Evolutionary conservation across 2,113 vertebrate species (phyloP), one percentile per base, ranked within the genome.

Genomic region (Acanthisitta chloris): DNA sequence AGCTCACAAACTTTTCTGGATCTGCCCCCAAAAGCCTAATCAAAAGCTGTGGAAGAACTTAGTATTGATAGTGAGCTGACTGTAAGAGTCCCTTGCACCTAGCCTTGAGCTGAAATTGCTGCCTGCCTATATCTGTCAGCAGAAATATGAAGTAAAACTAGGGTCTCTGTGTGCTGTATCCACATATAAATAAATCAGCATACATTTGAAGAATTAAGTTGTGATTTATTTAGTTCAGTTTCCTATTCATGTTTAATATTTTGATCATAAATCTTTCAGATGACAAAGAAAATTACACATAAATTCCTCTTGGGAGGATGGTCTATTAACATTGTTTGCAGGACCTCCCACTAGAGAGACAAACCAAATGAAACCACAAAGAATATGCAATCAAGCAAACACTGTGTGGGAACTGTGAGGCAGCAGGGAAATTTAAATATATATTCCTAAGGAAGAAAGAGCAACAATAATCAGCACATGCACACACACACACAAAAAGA

Each of bases 261-360:
- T 96, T 93, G 51, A 70, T 67, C 55, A 90, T 94, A 93, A 92
- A 92, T 92, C 72, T 95, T 96, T 86, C 82, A 84, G 72, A 45
- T 90, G 58, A 57, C 72, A 90, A 90, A 95, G 55, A 96, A 90
- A 92, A 93, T 96, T 84, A 90, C 31, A 38, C 31, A 84, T 48
- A 71, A 90, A 90, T 88, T 86, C 82, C 64, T 78, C 65, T 81
- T 69, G 72, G 76, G 71, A 71, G 28, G 25, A 45, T 40, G 26
- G 74, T 86, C 84, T 91, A 88, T 96, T 94, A 94, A 77, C 85
- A 86, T 64, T 86, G 24, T 69, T 93, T 86, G 34, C 86, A 88
- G 59, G 90, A 96, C 88, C 59, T 94, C 82, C 74, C 64, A 64
- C 59, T 91, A 91, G 92, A 95, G 74, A 92, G 46, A 90, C 61